These are phyloP conservation scores for Apodemia hepburni DNA, from an alignment of 2,888 invertebrate species.

Conservation along the genomic window DNA sequence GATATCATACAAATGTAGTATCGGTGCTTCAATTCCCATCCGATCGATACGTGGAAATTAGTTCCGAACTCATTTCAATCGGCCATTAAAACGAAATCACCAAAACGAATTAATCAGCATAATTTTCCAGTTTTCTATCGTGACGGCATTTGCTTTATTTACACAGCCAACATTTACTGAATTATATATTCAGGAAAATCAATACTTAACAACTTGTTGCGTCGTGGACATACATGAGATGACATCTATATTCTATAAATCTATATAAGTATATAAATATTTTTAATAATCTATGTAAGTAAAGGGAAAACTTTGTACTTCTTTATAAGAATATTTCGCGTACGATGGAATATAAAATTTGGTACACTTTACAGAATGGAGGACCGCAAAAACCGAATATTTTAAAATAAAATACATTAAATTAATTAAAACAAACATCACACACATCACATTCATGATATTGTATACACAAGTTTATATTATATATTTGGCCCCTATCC, in stretches of 20 bases:
- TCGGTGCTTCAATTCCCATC: not conserved
- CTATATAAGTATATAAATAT: too few relatives aligned
- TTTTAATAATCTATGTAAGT: too few relatives aligned
- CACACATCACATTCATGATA: too few relatives aligned
- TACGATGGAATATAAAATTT: too few relatives aligned
- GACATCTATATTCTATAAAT: constrained; percentile 21
- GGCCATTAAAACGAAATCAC: constrained; percentile 6
- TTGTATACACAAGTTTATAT: too few relatives aligned
- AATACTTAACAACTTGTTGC: constrained; percentile 43
- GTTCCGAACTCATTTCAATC: constrained; percentile 12
- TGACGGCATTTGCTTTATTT: not conserved
- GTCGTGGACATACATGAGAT: constrained; percentile 35
- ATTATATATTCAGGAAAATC: constrained; percentile 38
- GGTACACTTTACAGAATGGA: too few relatives aligned
- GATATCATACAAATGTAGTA: not conserved
- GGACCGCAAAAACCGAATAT: too few relatives aligned
- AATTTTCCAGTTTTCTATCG: constrained; percentile 32
- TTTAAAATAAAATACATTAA: too few relatives aligned
- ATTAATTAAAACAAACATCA: too few relatives aligned
- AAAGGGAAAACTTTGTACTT: too few relatives aligned
- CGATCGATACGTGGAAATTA: constrained; percentile 1
- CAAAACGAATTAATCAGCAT: constrained; percentile 16
- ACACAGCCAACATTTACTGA: constrained; percentile 11
- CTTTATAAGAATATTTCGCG: too few relatives aligned
- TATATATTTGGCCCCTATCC: too few relatives aligned